Evolutionary conservation across 1,140 invertebrate species (phyloP), one percentile per base, ranked within the genome.

Genomic region (Philopotamus ludificatus): DNA sequence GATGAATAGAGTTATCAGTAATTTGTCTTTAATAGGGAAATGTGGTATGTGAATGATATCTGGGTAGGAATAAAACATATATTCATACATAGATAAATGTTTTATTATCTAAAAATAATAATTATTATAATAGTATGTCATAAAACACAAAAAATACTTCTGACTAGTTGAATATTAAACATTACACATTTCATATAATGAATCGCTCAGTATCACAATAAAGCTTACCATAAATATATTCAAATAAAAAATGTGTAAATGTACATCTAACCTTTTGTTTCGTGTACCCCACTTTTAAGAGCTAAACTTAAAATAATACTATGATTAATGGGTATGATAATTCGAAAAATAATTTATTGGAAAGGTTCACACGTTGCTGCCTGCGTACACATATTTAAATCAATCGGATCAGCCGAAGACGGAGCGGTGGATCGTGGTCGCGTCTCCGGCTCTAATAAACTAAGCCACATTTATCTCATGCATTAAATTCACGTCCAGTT

Each of bases 81-180:
- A 16, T 9, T 1, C 23, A 20, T 49, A 2, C 23, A 21, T 49
- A 4, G 15, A 49, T 2, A 1, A 2, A 21, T 49, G 20, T 49
- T 55, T 26, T 55, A 55, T 55, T 42, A 22, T 57, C 34, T 42
- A 42, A 10, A 16, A 4, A 55, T 20, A 57, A 23, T 53, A 53
- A 25, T 22, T 53, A 25, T 39, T 42, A 42, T 57, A 16, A 57
- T 57, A 57, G 42, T 41, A 57, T 41, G n/a, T n/a, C 41, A 57
- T 57, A 57, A 42, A 57, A 57, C 54, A 57, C 23, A 57, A 57
- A n/a, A 57, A 57, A 57, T 57, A 57, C 54, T 57, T 57, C 54
- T 57, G 54, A 57, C 54, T 57, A 57, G 54, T 15, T 57, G 23
- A 57, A 42, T 28, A 55, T 55, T 34, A 4, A 34, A 34, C 4